phyloP scores from a whole-genome alignment of 2,888 invertebrate species.

The Conchocele bisecta region DNA sequence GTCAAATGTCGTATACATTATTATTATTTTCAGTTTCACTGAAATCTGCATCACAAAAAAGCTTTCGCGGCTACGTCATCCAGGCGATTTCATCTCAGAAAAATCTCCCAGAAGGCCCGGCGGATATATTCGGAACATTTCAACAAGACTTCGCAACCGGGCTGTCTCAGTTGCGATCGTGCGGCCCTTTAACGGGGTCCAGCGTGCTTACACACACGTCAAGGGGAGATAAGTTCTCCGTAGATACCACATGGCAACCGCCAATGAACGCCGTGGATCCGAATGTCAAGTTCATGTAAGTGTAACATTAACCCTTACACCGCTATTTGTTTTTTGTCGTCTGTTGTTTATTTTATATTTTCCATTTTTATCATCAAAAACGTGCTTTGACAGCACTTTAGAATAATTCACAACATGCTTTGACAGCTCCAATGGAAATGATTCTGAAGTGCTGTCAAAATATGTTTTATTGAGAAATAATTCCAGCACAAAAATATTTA shows the following conservation, averaged over 20 bases:
- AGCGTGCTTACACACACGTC: conserved; percentile 48
- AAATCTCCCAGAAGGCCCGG: conserved; percentile 38
- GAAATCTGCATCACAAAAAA: conserved; percentile 18
- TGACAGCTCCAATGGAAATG: too few species aligned
- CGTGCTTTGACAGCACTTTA: too few species aligned
- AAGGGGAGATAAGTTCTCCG: conserved; percentile 7
- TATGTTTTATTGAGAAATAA: too few species aligned
- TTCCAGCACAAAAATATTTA: too few species aligned
- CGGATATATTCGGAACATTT: conserved; percentile 49
- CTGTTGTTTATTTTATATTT: too few species aligned
- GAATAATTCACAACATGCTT: too few species aligned
- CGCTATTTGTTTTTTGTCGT: too few species aligned
- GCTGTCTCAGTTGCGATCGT: conserved; percentile 31
- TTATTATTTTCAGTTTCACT: conserved; percentile 37
- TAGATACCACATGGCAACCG: conserved; percentile 28
- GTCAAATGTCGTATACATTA: too few species aligned
- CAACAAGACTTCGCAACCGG: conserved; percentile 6
- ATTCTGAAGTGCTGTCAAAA: too few species aligned
- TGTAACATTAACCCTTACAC: too few species aligned
- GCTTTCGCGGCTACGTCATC: conserved; percentile 46
- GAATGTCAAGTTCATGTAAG: conserved; percentile 51
- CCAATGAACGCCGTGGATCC: conserved; percentile 25
- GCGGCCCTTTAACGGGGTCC: conserved; percentile 24
- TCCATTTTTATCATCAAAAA: too few species aligned
- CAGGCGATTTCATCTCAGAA: conserved; percentile 45